These are phyloP conservation scores for Geopemphigus sp. DNA, from an alignment of 1,140 invertebrate species.

Conservation along the genomic window DNA sequence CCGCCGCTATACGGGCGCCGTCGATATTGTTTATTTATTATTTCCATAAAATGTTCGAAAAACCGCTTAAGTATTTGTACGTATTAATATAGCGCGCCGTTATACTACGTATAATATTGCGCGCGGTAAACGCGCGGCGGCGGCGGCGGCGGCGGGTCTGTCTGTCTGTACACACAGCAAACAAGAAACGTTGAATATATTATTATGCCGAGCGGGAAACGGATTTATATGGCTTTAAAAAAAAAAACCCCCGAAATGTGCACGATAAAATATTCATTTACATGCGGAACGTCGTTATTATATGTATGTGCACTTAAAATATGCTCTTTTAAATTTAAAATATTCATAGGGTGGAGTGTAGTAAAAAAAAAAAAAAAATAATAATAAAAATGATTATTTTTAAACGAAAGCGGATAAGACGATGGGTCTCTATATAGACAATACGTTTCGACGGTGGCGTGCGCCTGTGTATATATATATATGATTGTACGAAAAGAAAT, in stretches of 20 bases:
- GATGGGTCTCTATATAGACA: neutral
- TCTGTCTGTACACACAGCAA: neutral
- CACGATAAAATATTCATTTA: constrained; percentile 42
- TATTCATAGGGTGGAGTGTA: constrained; percentile 24
- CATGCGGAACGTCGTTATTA: constrained; percentile 41
- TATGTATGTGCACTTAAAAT: constrained; percentile 24
- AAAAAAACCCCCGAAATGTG: constrained; percentile 16
- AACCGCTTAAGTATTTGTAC: no score
- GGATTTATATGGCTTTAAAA: constrained; percentile 39
- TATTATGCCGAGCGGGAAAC: neutral
- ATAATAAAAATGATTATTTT: constrained; percentile 29
- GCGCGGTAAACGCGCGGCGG: no score
- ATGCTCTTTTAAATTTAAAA: constrained; percentile 43
- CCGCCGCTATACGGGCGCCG: no score
- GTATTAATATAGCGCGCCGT: no score
- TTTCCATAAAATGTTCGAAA: no score
- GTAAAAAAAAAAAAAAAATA: constrained; percentile 13
- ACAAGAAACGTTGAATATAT: constrained; percentile 12
- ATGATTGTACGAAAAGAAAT: constrained; percentile 24
- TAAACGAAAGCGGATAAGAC: constrained; percentile 40
- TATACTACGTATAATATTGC: no score
- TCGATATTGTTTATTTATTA: no score
- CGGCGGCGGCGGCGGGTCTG: no score
- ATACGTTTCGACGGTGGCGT: neutral
- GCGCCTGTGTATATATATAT: neutral